phyloP scores from a whole-genome alignment of 1,140 invertebrate species.

The Diuraphis noxia region DNA sequence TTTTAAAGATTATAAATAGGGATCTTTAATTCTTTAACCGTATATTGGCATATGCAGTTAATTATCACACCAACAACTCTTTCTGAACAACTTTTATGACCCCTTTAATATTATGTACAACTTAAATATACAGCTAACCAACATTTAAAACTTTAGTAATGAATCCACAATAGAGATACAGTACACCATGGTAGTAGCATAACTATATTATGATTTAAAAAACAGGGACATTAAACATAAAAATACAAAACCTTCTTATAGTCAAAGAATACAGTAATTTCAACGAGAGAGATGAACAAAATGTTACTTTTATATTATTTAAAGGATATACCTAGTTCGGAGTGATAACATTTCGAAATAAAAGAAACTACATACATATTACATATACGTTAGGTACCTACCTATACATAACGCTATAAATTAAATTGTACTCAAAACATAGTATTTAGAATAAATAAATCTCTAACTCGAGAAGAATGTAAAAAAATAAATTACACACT shows the following conservation, averaged over 20 bases:
- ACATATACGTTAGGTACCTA: no score
- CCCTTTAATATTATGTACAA: not conserved
- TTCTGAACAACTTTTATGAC: not conserved
- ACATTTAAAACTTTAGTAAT: not conserved
- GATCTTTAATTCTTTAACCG: no score
- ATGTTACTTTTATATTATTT: not conserved
- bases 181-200: not conserved
- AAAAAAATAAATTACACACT: conserved; percentile 18
- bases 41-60: not conserved
- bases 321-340: not conserved
- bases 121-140: not conserved
- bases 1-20: conserved; percentile 20
- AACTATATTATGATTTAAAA: not conserved
- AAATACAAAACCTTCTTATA: not conserved
- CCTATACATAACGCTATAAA: not conserved
- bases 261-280: not conserved
- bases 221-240: not conserved
- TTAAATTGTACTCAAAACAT: not conserved
- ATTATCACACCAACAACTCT: not conserved
- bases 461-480: not conserved
- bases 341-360: not conserved
- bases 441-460: not conserved
- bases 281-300: not conserved
- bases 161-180: not conserved
- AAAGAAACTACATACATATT: not conserved